These are phyloP conservation scores for Pheosia tremula DNA, from an alignment of 2,888 invertebrate species.

Conservation along the genomic window DNA sequence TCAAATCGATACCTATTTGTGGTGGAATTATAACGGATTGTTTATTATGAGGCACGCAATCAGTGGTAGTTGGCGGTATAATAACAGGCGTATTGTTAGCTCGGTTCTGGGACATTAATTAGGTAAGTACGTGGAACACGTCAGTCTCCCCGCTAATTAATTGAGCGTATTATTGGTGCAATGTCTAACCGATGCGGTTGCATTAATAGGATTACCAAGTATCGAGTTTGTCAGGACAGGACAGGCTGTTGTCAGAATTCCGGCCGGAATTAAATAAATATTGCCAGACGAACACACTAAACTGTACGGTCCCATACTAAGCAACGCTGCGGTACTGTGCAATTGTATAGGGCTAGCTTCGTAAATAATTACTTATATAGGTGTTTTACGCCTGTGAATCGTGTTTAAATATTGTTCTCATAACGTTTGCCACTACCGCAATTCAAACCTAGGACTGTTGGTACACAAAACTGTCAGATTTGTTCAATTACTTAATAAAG, in stretches of 20 bases:
- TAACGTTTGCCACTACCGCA: no score
- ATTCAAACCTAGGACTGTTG: no score
- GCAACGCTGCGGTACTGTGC: no score
- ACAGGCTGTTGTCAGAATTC: no score
- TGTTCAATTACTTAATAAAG: no score
- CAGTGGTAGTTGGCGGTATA: slow-evolving; percentile 59
- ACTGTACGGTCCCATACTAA: background rate
- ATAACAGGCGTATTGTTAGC: slow-evolving; percentile 63
- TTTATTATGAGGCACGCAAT: slow-evolving; percentile 61
- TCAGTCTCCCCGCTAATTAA: slow-evolving; percentile 72
- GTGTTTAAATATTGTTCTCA: no score
- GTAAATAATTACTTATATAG: no score
- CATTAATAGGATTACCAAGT: slow-evolving; percentile 19
- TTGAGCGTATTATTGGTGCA: slow-evolving; percentile 76
- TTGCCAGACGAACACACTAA: no score
- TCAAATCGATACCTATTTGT: slow-evolving; percentile 34
- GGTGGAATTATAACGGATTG: slow-evolving; percentile 49
- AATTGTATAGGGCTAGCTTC: no score
- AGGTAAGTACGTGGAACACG: slow-evolving; percentile 74
- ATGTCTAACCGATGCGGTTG: slow-evolving; percentile 64
- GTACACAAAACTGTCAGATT: no score
- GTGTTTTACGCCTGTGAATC: no score
- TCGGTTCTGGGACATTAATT: slow-evolving; percentile 73
- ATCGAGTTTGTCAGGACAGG: background rate
- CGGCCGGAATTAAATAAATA: no score